Evolutionary conservation across 1,140 invertebrate genomes (phyloP).

Genomic region (Argopecten irradians): DNA sequence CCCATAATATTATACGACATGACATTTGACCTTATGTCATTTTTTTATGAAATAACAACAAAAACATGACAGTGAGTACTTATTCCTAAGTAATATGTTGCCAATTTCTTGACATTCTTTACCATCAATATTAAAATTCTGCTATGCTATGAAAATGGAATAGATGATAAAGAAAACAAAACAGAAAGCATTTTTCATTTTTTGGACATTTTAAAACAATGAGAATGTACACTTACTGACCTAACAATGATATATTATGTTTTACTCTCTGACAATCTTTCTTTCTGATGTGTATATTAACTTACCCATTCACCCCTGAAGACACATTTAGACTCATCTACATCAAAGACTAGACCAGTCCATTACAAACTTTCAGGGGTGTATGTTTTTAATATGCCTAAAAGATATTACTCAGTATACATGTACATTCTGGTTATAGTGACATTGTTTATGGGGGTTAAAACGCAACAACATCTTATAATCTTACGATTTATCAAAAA

Average conservation of each 20-base stretch:
- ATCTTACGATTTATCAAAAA: neutral
- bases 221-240: neutral
- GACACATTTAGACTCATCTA: too few relatives aligned
- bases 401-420: neutral
- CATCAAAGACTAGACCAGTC: too few relatives aligned
- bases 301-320: too few relatives aligned
- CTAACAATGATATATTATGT: neutral
- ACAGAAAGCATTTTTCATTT: neutral
- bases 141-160: neutral
- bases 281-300: too few relatives aligned
- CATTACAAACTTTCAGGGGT: neutral
- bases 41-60: neutral
- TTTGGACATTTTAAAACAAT: neutral
- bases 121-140: neutral
- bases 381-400: neutral
- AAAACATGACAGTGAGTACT: neutral
- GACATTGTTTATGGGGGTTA: neutral
- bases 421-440: neutral
- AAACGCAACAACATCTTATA: neutral
- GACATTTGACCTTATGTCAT: neutral
- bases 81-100: neutral
- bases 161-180: neutral
- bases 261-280: neutral
- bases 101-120: neutral
- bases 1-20: neutral